phyloP scores from a whole-genome alignment of 1,140 invertebrate species.

The Drosophila seguyi region DNA sequence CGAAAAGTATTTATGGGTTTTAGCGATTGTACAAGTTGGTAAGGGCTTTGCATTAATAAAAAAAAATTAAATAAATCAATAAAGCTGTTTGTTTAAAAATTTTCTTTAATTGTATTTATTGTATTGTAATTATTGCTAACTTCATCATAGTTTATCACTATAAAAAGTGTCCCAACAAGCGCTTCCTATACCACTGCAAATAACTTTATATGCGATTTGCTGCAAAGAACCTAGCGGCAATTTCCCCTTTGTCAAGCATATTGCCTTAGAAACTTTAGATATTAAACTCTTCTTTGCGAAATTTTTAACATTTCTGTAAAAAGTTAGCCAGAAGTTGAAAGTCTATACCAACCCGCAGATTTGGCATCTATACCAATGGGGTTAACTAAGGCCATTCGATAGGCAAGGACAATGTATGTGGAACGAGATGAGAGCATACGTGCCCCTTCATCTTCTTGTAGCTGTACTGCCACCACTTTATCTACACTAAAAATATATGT shows the following conservation, averaged over 20 bases:
- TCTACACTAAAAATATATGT: constrained; percentile 3
- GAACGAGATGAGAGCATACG: constrained; percentile 33
- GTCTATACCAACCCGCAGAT: constrained; percentile 17
- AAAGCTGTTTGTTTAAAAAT: background rate
- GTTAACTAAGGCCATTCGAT: constrained; percentile 34
- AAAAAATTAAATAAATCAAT: background rate
- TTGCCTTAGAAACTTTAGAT: constrained; percentile 7
- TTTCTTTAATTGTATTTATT: too few species aligned
- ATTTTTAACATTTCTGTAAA: constrained; percentile 7
- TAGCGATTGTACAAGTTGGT: background rate
- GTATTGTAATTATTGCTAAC: too few species aligned
- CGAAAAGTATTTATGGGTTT: constrained; percentile 7
- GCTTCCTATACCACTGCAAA: background rate
- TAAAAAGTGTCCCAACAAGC: background rate
- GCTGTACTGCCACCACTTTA: background rate
- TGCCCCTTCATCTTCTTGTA: background rate
- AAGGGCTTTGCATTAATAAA: background rate
- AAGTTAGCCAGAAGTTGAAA: constrained; percentile 16
- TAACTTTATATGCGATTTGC: background rate
- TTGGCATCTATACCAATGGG: constrained; percentile 30
- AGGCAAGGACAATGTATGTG: constrained; percentile 37
- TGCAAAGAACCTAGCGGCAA: background rate
- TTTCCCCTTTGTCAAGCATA: constrained; percentile 15
- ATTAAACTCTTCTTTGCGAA: constrained; percentile 7
- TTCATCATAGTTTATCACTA: background rate